A percentile compares a stretch with the other conserved stretches of the same genome.
Evolutionary conservation across 2,888 invertebrate genomes (phyloP).

Genomic region (Pollenia griseotomentosa): DNA sequence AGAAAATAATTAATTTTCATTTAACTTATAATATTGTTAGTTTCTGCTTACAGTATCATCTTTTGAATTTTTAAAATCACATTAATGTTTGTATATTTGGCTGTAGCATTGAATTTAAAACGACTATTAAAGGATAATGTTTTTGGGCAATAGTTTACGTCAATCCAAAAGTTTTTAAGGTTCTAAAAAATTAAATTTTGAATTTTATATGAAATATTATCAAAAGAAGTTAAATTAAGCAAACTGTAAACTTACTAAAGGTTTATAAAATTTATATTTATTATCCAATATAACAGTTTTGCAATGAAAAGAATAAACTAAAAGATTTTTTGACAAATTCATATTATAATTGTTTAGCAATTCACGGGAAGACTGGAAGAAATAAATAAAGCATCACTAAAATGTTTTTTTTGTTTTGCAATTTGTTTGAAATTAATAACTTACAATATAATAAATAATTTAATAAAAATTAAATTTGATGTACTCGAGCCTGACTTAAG

Average conservation of each 20-base stretch:
- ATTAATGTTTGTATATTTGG: slow-evolving; percentile 51
- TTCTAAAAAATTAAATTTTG: slow-evolving; percentile 61
- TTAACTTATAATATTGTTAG: background rate
- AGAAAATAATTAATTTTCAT: background rate
- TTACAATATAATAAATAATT: too few relatives aligned
- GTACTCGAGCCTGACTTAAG: too few relatives aligned
- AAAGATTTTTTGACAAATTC: slow-evolving; percentile 66
- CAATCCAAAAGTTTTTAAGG: slow-evolving; percentile 75
- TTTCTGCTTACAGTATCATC: slow-evolving; percentile 70
- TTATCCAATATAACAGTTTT: slow-evolving; percentile 69
- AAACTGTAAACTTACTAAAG: slow-evolving; percentile 68
- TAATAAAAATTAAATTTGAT: too few relatives aligned
- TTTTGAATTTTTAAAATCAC: slow-evolving; percentile 54
- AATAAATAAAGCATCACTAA: background rate
- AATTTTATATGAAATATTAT: background rate
- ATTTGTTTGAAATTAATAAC: too few relatives aligned
- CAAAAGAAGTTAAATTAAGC: background rate
- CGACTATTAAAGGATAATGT: slow-evolving; percentile 67
- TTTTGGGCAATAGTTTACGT: slow-evolving; percentile 74
- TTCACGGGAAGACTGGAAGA: slow-evolving; percentile 73
- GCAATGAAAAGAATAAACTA: slow-evolving; percentile 76
- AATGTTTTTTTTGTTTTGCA: background rate
- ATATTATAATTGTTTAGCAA: slow-evolving; percentile 76
- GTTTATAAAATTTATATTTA: slow-evolving; percentile 73
- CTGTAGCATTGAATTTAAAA: slow-evolving; percentile 36